These are phyloP conservation scores for Xiphophorus hellerii DNA, from an alignment of 2,113 vertebrate species.

Conservation along the genomic window DNA sequence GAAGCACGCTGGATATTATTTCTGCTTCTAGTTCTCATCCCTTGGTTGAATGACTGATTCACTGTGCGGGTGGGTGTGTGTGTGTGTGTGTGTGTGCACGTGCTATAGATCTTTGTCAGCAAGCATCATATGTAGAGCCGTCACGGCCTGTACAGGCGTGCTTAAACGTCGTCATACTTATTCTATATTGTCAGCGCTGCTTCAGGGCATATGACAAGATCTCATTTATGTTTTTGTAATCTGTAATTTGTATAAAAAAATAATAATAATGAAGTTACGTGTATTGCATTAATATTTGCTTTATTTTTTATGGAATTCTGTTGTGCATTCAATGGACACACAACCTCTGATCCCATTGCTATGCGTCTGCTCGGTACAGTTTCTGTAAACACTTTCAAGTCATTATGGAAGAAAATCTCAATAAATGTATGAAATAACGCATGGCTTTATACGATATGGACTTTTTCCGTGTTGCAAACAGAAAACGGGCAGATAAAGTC, in stretches of 20 bases:
- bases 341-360: constrained; percentile 72
- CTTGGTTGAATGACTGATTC: constrained; percentile 44
- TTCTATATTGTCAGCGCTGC: constrained; percentile 62
- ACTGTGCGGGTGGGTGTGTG: constrained; percentile 25
- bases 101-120: constrained; percentile 17
- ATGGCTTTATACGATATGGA: constrained; percentile 12
- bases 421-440: constrained; percentile 76
- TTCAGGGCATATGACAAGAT: constrained; percentile 66
- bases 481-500: background rate
- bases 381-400: constrained; percentile 77
- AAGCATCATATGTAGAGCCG: constrained; percentile 25
- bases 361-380: constrained; percentile 73
- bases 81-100: constrained; percentile 25
- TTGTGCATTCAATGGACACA: constrained; percentile 76
- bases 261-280: constrained; percentile 37
- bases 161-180: constrained; percentile 49
- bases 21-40: constrained; percentile 58
- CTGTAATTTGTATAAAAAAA: constrained; percentile 76
- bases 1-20: constrained; percentile 73
- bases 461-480: background rate
- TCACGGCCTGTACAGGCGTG: constrained; percentile 56
- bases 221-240: constrained; percentile 77
- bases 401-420: constrained; percentile 73
- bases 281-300: constrained; percentile 75
- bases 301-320: constrained; percentile 73